These are phyloP conservation scores for Acanthoscelides obtectus DNA, from an alignment of 2,888 invertebrate genomes.

Conservation along the genomic window DNA sequence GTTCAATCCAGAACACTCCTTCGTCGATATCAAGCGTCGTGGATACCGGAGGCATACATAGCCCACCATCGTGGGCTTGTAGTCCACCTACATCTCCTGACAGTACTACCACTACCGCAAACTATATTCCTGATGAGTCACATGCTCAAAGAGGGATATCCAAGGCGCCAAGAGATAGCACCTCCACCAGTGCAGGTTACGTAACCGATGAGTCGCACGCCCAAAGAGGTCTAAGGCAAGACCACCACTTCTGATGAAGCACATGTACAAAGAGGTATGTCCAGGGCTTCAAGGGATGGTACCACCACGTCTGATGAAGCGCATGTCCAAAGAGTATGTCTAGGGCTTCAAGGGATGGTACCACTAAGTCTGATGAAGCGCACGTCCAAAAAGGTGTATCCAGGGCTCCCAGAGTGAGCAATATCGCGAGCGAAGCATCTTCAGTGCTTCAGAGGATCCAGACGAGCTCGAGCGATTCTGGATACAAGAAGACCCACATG, in stretches of 20 bases:
- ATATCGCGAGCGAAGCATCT: slow-evolving; percentile 14
- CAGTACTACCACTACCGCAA: slow-evolving; percentile 51
- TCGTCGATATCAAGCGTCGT: slow-evolving; percentile 43
- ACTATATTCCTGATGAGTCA: slow-evolving; percentile 52
- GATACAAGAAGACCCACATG: background rate
- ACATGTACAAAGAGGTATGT: too few species aligned
- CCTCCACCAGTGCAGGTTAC: too few species aligned
- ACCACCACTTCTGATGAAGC: too few species aligned
- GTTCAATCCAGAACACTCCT: slow-evolving; percentile 49
- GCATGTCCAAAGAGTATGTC: too few species aligned
- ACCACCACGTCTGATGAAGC: too few species aligned
- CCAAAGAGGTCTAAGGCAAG: too few species aligned
- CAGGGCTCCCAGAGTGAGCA: background rate
- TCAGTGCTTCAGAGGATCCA: slow-evolving; percentile 30
- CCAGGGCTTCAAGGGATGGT: too few species aligned
- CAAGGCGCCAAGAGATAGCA: too few species aligned
- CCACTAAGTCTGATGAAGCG: too few species aligned
- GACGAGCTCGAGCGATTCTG: background rate
- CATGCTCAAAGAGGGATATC: slow-evolving; percentile 22
- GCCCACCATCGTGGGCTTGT: slow-evolving; percentile 57
- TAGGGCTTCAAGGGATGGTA: too few species aligned
- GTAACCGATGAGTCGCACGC: too few species aligned
- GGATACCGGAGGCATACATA: slow-evolving; percentile 47
- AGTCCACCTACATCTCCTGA: slow-evolving; percentile 57
- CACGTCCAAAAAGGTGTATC: slow-evolving; percentile 4